Conservation (phyloP, 1,140 invertebrate genomes). For the Habropoda laboriosa region DNA sequence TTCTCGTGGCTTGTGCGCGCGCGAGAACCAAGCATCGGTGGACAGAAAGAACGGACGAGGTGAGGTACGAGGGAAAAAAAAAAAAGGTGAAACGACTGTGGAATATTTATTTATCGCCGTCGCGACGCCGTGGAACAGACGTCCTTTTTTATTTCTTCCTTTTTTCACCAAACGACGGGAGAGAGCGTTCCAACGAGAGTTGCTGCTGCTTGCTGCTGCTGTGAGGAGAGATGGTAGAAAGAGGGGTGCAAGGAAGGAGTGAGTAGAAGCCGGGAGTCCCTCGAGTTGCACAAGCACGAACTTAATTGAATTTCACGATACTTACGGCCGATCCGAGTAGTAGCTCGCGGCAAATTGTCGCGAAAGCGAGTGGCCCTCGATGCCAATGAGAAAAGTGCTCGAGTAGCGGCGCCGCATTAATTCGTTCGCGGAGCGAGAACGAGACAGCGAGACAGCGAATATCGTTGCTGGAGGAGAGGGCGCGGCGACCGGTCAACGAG, state of each 20-base stretch:
- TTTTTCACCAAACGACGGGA: conserved; percentile 1
- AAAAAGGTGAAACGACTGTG: conserved; percentile 15
- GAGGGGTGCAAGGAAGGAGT: neutral
- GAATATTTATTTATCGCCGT: conserved; percentile 64
- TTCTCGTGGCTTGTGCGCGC: conserved; percentile 25
- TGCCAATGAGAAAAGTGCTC: conserved; percentile 47
- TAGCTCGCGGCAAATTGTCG: conserved; percentile 60
- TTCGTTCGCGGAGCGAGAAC: conserved; percentile 32
- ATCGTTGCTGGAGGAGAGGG: neutral
- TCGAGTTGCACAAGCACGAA: conserved; percentile 40
- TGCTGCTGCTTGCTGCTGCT: neutral
- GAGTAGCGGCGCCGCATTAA: conserved; percentile 55
- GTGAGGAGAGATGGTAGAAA: neutral
- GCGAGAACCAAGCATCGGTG: neutral
- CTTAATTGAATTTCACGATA: conserved; percentile 66
- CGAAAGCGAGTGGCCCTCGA: conserved; percentile 50
- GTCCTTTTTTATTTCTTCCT: neutral
- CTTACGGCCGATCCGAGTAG: conserved; percentile 55
- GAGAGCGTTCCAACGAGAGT: neutral
- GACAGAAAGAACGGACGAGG: neutral
- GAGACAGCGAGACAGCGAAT: conserved; percentile 4
- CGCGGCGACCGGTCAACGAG: conserved; percentile 13
- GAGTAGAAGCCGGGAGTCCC: neutral
- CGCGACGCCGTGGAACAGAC: conserved; percentile 9
- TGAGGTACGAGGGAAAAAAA: too few relatives aligned